Conservation (phyloP, 2,113 vertebrate species). For the Oryzias curvinotus region DNA sequence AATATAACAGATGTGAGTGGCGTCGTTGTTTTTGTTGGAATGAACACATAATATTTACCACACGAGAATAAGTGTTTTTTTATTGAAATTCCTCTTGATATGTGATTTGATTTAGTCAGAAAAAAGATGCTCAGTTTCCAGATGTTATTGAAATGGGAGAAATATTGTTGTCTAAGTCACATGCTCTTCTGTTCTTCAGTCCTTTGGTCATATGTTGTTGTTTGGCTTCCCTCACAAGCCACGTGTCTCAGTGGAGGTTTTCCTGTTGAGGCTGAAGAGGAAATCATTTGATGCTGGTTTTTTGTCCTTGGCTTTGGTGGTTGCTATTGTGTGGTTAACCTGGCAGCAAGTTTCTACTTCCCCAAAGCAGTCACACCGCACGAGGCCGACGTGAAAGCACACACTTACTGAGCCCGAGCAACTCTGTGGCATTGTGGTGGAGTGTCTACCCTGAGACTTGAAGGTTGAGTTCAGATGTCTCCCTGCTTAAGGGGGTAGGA, state of each 20-base stretch:
- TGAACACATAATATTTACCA: neutral
- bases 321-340: neutral
- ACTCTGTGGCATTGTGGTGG: too few species aligned
- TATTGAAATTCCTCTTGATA: neutral
- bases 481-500: too few species aligned
- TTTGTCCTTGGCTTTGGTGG: neutral
- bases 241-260: slow-evolving; percentile 16
- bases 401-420: too few species aligned
- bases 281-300: neutral
- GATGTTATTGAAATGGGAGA: too few species aligned
- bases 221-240: slow-evolving; percentile 4
- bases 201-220: slow-evolving; percentile 14
- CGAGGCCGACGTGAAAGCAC: too few species aligned
- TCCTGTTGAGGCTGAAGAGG: slow-evolving; percentile 6
- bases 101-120: neutral
- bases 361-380: too few species aligned
- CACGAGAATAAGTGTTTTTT: neutral
- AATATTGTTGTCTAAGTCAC: slow-evolving; percentile 16
- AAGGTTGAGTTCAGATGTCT: too few species aligned
- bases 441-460: too few species aligned
- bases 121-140: neutral
- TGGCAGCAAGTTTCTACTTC: neutral
- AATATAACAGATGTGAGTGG: neutral
- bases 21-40: neutral
- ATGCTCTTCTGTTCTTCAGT: slow-evolving; percentile 29